phyloP scores from a whole-genome alignment of 2,113 vertebrate genomes.

The Heptranchias perlo region DNA sequence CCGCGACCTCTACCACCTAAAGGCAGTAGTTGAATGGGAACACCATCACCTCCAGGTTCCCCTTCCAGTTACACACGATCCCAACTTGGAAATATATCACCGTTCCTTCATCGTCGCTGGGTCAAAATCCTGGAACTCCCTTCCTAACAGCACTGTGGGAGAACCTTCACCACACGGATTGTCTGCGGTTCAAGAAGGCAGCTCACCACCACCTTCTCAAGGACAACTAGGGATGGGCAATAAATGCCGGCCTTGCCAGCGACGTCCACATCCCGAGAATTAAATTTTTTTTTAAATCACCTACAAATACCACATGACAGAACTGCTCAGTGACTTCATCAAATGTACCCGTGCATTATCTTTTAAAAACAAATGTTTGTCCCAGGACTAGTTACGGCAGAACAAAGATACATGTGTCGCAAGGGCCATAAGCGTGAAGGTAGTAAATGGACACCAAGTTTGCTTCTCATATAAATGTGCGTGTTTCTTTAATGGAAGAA shows the following conservation, averaged over 20 bases:
- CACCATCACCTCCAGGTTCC: neutral
- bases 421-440: no score
- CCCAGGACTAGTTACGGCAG: neutral
- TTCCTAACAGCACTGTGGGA: neutral
- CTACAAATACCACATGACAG: neutral
- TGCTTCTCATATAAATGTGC: neutral
- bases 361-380: neutral
- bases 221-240: neutral
- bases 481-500: neutral
- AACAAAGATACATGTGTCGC: neutral
- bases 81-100: neutral
- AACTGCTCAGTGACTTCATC: neutral
- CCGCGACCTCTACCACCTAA: neutral
- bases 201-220: neutral
- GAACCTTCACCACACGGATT: neutral
- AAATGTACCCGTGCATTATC: neutral
- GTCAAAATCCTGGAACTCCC: neutral
- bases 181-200: neutral
- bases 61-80: neutral
- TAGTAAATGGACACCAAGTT: neutral
- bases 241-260: neutral
- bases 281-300: no score
- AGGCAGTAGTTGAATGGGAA: neutral
- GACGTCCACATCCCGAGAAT: neutral
- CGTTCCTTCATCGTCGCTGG: neutral